phyloP scores from a whole-genome alignment of 2,113 vertebrate genomes.

The Smithornis capensis region DNA sequence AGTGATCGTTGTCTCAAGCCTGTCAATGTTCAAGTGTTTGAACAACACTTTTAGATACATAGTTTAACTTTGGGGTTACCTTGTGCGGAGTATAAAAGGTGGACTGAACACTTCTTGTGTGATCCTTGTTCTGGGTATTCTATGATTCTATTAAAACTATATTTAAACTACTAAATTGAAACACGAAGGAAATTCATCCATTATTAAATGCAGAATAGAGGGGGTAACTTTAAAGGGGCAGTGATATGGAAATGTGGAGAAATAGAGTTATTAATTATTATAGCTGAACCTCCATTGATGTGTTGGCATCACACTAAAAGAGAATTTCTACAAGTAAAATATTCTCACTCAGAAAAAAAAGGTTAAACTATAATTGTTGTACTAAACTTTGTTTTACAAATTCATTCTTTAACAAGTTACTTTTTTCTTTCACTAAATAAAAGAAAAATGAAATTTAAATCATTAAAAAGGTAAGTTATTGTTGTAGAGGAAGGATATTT shows the following conservation, averaged over 20 bases:
- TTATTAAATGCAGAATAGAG: neutral
- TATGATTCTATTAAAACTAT: neutral
- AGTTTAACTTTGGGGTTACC: neutral
- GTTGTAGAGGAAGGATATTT: too few species aligned
- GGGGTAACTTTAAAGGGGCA: neutral
- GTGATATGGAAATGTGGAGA: neutral
- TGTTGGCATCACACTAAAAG: neutral
- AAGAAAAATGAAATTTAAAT: neutral
- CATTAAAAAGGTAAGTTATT: neutral
- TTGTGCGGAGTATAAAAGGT: neutral
- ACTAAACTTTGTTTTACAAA: neutral
- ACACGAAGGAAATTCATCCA: neutral
- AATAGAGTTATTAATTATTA: neutral
- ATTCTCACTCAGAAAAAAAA: neutral
- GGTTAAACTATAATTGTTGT: neutral
- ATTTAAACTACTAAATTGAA: neutral
- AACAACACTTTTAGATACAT: neutral
- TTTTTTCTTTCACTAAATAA: neutral
- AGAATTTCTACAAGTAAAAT: neutral
- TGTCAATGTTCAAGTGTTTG: neutral
- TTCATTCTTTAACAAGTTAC: neutral
- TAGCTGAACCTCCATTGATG: neutral
- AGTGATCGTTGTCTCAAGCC: neutral
- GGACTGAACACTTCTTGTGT: rapidly evolving
- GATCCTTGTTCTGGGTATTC: neutral